These are phyloP conservation scores for Hoplostethus mediterraneus DNA, from an alignment of 2,797 vertebrate genomes.

Conservation along the genomic window DNA sequence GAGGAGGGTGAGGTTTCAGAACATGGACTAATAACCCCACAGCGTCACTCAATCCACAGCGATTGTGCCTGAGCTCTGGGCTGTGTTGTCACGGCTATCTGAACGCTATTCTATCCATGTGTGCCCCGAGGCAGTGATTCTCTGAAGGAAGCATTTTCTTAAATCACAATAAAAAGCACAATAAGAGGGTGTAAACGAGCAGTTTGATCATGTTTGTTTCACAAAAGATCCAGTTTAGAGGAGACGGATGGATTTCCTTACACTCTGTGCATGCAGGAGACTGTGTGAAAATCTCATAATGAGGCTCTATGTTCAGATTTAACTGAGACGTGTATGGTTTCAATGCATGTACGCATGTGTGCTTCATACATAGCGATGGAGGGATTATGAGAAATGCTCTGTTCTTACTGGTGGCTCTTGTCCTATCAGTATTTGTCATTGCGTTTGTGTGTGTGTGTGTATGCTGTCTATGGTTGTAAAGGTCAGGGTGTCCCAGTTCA, in stretches of 20 bases:
- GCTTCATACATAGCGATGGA: background rate
- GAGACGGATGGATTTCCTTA: slow-evolving; percentile 51
- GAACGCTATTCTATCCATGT: slow-evolving; percentile 59
- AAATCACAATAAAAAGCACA: slow-evolving; percentile 81
- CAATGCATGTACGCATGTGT: background rate
- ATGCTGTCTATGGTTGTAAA: slow-evolving; percentile 16
- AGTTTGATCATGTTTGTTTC: slow-evolving; percentile 72
- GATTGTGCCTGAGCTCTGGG: slow-evolving; percentile 59
- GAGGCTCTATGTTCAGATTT: slow-evolving; percentile 26
- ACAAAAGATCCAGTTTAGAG: slow-evolving; percentile 66
- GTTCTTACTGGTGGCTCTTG: slow-evolving; percentile 4
- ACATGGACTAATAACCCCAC: slow-evolving; percentile 71
- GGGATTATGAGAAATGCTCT: background rate
- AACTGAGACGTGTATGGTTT: background rate
- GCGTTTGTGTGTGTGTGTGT: slow-evolving; percentile 2
- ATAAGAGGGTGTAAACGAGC: slow-evolving; percentile 69
- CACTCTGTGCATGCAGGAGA: slow-evolving; percentile 14
- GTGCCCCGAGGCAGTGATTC: slow-evolving; percentile 59
- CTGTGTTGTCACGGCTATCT: slow-evolving; percentile 60
- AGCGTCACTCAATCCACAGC: slow-evolving; percentile 74
- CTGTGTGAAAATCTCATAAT: slow-evolving; percentile 53
- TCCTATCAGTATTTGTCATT: slow-evolving; percentile 11
- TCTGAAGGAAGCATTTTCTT: slow-evolving; percentile 78
- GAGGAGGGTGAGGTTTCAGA: slow-evolving; percentile 75
- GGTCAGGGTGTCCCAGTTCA: slow-evolving; percentile 42